These are phyloP conservation scores for Leptinotarsa haldemani DNA, from an alignment of 2,888 invertebrate species.

Conservation along the genomic window DNA sequence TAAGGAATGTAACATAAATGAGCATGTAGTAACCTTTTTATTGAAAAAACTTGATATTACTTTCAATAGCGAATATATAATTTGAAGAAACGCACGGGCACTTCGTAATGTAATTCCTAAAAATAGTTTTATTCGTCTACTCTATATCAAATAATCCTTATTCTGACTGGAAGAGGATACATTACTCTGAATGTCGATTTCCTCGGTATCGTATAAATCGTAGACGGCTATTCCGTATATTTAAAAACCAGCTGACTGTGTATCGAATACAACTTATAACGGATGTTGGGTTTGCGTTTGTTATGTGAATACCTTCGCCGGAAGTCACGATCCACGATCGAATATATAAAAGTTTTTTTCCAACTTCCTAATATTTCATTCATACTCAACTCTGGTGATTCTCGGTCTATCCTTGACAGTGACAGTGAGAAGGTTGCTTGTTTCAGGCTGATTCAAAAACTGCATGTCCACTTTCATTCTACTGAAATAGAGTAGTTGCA, in stretches of 20 bases:
- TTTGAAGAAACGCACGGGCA: too few relatives aligned
- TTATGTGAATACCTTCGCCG: slow-evolving; percentile 47
- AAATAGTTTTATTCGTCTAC: not conserved
- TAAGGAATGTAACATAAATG: too few relatives aligned
- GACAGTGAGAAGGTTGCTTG: not conserved
- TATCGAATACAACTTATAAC: slow-evolving; percentile 48
- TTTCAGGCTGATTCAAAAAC: not conserved
- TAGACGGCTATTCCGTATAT: slow-evolving; percentile 28
- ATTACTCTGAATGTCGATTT: slow-evolving; percentile 11
- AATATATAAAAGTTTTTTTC: slow-evolving; percentile 46
- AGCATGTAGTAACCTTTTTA: not conserved
- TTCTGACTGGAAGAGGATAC: slow-evolving; percentile 6
- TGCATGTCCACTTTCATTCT: too few relatives aligned
- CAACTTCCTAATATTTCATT: slow-evolving; percentile 47
- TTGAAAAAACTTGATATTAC: not conserved
- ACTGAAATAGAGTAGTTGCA: too few relatives aligned
- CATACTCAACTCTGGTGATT: slow-evolving; percentile 37
- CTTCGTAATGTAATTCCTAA: not conserved
- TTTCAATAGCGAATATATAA: too few relatives aligned
- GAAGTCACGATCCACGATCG: slow-evolving; percentile 54
- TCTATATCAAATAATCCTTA: not conserved
- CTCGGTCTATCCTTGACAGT: not conserved
- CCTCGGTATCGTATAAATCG: slow-evolving; percentile 16
- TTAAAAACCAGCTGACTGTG: slow-evolving; percentile 42
- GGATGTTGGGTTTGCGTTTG: slow-evolving; percentile 48